phyloP scores from a whole-genome alignment of 2,113 vertebrate genomes.

The Oxyura jamaicensis region DNA sequence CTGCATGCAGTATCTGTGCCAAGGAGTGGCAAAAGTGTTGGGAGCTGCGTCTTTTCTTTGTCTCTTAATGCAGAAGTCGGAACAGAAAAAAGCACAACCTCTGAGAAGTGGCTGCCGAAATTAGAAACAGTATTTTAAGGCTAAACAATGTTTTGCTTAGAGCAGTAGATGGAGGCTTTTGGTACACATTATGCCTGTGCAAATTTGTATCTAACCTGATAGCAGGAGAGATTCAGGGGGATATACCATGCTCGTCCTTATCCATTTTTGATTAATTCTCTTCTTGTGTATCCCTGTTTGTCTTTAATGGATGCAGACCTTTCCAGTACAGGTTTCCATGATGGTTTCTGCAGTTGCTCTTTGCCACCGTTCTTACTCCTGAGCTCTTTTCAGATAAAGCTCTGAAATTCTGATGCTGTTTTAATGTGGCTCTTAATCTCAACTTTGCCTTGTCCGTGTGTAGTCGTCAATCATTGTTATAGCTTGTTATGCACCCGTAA shows the following conservation, averaged over 20 bases:
- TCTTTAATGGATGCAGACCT: neutral
- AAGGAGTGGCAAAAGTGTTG: neutral
- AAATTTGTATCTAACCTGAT: neutral
- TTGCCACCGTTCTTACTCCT: neutral
- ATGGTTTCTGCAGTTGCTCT: neutral
- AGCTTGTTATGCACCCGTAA: slow-evolving; percentile 25
- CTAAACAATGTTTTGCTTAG: neutral
- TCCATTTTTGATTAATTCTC: neutral
- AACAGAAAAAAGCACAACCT: neutral
- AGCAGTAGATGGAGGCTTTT: neutral
- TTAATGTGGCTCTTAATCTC: slow-evolving; percentile 52
- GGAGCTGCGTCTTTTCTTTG: neutral
- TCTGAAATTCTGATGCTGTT: slow-evolving; percentile 31
- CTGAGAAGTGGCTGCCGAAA: neutral
- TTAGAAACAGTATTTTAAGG: neutral
- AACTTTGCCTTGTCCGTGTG: slow-evolving; percentile 28
- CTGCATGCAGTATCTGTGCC: neutral
- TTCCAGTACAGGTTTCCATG: neutral
- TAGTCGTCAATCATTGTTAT: slow-evolving; percentile 46
- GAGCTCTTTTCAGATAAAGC: neutral
- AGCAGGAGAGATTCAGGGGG: neutral
- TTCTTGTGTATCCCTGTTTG: neutral
- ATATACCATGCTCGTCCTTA: neutral
- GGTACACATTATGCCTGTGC: neutral
- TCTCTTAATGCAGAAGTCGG: neutral